Base-by-base conservation (phyloP, 2,797 vertebrate species). In the Pseudomugil tenellus region DNA sequence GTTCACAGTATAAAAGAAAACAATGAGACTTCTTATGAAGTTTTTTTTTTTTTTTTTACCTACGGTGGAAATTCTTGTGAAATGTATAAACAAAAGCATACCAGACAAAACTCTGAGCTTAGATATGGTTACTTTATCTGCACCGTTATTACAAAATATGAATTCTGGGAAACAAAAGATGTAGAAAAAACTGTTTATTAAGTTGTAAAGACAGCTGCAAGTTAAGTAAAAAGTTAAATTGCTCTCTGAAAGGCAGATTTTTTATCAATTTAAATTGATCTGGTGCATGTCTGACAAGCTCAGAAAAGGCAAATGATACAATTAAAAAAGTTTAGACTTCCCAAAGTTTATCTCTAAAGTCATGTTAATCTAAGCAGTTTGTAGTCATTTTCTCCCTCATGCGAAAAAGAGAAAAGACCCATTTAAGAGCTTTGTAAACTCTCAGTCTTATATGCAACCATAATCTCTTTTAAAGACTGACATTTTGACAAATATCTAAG, bases 1-100 rank as follows among this genome's bases (percentile, higher is more conserved):
- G 68, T 62, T 76, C 41, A 48, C 62, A 32, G 51, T 35, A 78
- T 56, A 49, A 82, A 77, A 69, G 60, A 70, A 58, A 79, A 87
- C 78, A 82, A 87, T 78, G 65, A 58, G 28, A 64, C 12, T 1
- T 70, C 48, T 72, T 43, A 12, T 56, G 28, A 65, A 68, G 54
- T 51, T 58, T 62, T n/a, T n/a, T n/a, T n/a, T n/a, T n/a, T n/a
- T n/a, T n/a, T n/a, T n/a, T 73, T 17, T 32, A 70, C 58, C 39
- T 67, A 60, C 23, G 29, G 28, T 31, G 52, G 26, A 9, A 29
- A 66, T 57, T 56, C 49, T 53, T 77, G 28, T 57, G 13, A 39
- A 8, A n/a, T 21, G 2, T 35, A 43, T 6, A 39, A 23, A 61
- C 9, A 51, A 56, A 26, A 9, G 37, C 29, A 32, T 19, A 55